Conservation (phyloP, 1,140 invertebrate genomes). For the Cydia pomonella region DNA sequence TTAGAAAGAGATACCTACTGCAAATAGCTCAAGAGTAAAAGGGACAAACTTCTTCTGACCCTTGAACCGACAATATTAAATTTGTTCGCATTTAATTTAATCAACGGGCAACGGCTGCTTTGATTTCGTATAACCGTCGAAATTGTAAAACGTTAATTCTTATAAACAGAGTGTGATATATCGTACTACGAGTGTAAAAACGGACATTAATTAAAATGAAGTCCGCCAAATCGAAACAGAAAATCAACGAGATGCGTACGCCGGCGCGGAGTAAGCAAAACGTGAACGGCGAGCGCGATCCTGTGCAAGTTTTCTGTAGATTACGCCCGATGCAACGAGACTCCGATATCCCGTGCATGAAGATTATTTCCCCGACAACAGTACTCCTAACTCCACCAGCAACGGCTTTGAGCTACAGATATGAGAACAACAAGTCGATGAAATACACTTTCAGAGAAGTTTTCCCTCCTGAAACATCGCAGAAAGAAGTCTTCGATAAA, state of each 20-base stretch:
- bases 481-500: constrained; percentile 92
- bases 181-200: constrained; percentile 45
- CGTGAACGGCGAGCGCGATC: constrained; percentile 79
- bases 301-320: constrained; percentile 93
- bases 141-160: constrained; percentile 29
- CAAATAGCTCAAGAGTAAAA: constrained; percentile 30
- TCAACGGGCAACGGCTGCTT: constrained; percentile 67
- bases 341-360: constrained; percentile 86
- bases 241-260: constrained; percentile 70
- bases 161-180: constrained; percentile 42
- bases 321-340: constrained; percentile 87
- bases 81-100: constrained; percentile 39
- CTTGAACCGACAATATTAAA: constrained; percentile 21
- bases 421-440: constrained; percentile 84
- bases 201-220: constrained; percentile 59
- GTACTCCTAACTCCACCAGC: constrained; percentile 86
- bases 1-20: constrained; percentile 33
- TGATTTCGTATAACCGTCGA: constrained; percentile 61
- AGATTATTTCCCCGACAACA: constrained; percentile 85
- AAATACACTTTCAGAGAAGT: constrained; percentile 92
- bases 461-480: constrained; percentile 88
- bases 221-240: constrained; percentile 73
- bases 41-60: constrained; percentile 35
- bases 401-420: constrained; percentile 83
- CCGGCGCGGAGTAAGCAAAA: constrained; percentile 73